These are phyloP conservation scores for Ochropleura plecta DNA, from an alignment of 2,888 invertebrate species.

Conservation along the genomic window DNA sequence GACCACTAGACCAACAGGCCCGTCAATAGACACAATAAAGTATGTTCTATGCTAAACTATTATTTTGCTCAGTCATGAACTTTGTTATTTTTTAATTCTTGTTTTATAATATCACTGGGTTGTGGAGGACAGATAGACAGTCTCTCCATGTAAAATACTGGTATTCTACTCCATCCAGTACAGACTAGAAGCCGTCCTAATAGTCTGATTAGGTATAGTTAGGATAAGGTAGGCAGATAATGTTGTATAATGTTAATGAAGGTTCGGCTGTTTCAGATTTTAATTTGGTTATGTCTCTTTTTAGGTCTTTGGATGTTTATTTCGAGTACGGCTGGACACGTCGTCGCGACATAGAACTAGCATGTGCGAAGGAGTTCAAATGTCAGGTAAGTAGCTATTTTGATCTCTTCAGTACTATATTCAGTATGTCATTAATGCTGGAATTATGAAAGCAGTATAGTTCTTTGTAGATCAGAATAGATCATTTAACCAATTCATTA, in stretches of 20 bases:
- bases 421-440: neutral
- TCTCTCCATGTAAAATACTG: no score
- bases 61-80: neutral
- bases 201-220: no score
- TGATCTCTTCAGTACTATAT: neutral
- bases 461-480: neutral
- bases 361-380: constrained; percentile 82
- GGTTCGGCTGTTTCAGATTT: neutral
- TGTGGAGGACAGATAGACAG: no score
- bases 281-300: constrained; percentile 39
- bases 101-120: no score
- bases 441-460: neutral
- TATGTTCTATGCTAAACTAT: neutral
- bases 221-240: no score
- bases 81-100: neutral
- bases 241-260: neutral
- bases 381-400: constrained; percentile 79
- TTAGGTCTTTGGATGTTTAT: constrained; percentile 80
- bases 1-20: no score
- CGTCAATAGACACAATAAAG: no score
- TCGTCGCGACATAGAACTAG: constrained; percentile 81
- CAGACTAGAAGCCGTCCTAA: no score
- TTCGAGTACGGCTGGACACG: constrained; percentile 74
- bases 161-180: no score
- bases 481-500: neutral